Conservation (phyloP, 2,888 invertebrate genomes). For the Rhyacophila evoluta region DNA sequence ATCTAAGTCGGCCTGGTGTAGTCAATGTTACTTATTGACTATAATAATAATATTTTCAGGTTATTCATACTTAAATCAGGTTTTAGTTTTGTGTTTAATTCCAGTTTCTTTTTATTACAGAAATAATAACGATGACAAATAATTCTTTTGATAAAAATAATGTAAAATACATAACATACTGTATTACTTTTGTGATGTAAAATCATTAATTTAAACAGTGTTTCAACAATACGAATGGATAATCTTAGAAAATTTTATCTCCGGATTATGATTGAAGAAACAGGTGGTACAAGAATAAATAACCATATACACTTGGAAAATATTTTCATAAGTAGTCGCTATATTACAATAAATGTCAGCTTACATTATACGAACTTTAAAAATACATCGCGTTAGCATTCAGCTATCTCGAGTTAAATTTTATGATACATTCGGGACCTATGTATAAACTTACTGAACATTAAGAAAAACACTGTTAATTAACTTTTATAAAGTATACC, state of each 20-base stretch:
- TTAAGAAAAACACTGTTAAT: too few species aligned
- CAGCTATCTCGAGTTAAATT: too few species aligned
- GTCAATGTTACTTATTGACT: too few species aligned
- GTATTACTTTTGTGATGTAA: neutral
- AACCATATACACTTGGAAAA: neutral
- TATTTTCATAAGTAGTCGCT: neutral
- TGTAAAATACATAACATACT: constrained; percentile 1
- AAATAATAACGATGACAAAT: neutral
- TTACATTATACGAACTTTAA: neutral
- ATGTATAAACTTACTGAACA: too few species aligned
- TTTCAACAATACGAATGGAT: neutral
- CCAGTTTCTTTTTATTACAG: neutral
- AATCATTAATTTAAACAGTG: neutral
- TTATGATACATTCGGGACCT: too few species aligned
- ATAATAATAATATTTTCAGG: neutral
- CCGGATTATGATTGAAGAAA: neutral
- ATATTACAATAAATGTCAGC: constrained; percentile 23
- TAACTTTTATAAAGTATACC: too few species aligned
- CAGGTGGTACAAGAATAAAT: neutral
- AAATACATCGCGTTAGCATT: neutral
- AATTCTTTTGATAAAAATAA: neutral
- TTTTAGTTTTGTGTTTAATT: neutral
- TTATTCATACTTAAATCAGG: neutral
- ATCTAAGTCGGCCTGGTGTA: too few species aligned
- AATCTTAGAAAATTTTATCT: constrained; percentile 1